Conservation (phyloP, 2,888 invertebrate genomes). For the Tetheella fluctuosa region DNA sequence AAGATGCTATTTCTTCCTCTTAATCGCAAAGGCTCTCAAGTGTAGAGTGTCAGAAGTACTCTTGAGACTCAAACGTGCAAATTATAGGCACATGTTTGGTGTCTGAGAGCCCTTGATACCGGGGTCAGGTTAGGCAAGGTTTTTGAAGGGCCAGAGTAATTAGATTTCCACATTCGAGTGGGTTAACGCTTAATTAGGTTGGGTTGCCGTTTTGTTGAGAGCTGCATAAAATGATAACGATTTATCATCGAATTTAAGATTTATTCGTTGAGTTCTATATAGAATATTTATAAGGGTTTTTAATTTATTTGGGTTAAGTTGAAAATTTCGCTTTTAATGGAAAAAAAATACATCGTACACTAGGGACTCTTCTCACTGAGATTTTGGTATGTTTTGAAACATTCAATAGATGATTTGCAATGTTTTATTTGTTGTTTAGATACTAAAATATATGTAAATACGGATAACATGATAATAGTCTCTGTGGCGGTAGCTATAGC, state of each 20-base stretch:
- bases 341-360: too few relatives aligned
- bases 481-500: too few relatives aligned
- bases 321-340: too few relatives aligned
- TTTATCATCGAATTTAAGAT: not conserved
- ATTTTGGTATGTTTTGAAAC: too few relatives aligned
- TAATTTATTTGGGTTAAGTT: not conserved
- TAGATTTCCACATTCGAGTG: conserved; percentile 27
- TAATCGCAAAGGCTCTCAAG: conserved; percentile 27
- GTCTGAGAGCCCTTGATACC: conserved; percentile 32
- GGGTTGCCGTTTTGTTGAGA: conserved; percentile 29
- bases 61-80: conserved; percentile 46
- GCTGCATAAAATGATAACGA: conserved; percentile 12
- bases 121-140: conserved; percentile 17
- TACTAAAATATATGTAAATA: too few relatives aligned
- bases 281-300: not conserved
- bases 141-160: conserved; percentile 27
- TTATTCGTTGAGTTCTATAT: not conserved
- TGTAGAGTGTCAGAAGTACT: conserved; percentile 34
- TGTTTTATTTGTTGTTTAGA: too few relatives aligned
- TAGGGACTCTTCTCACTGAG: too few relatives aligned
- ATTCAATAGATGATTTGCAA: too few relatives aligned
- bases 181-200: conserved; percentile 30
- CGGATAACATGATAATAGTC: too few relatives aligned
- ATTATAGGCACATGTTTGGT: conserved; percentile 49
- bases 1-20: conserved; percentile 20